These are phyloP conservation scores for Hybognathus amarus DNA, from an alignment of 2,797 vertebrate species.

Conservation along the genomic window DNA sequence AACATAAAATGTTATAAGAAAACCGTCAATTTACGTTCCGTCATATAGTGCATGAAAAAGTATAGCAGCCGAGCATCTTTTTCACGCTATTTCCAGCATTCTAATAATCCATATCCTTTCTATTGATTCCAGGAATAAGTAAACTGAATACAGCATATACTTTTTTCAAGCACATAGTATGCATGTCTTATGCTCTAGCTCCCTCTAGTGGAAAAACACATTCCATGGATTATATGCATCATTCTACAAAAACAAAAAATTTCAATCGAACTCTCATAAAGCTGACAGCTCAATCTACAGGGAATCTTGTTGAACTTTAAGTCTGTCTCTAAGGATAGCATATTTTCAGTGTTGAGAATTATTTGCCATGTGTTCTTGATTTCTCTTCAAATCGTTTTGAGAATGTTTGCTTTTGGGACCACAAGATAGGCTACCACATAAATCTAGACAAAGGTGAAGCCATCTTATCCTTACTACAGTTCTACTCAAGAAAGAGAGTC, in stretches of 20 bases:
- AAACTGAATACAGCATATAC: neutral
- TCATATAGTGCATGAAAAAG: neutral
- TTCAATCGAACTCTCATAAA: neutral
- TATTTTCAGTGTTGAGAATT: neutral
- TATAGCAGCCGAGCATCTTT: too few species aligned
- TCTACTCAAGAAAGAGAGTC: neutral
- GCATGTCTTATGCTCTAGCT: constrained; percentile 28
- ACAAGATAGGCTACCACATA: neutral
- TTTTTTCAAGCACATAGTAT: neutral
- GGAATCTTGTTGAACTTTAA: neutral
- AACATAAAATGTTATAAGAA: neutral
- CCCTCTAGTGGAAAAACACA: constrained; percentile 45
- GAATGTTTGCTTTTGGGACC: neutral
- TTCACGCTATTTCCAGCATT: neutral
- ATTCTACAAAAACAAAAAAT: neutral
- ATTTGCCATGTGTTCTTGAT: neutral
- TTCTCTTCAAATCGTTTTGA: neutral
- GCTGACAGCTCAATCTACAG: neutral
- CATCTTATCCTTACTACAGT: neutral
- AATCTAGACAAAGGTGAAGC: constrained; percentile 14
- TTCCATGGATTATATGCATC: neutral
- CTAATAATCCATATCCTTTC: neutral
- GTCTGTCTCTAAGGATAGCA: neutral
- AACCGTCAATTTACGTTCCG: neutral
- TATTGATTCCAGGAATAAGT: neutral